Evolutionary conservation across 2,797 vertebrate genomes (phyloP), one percentile per base, ranked within the genome.

Genomic region (Enteromius fasciolatus): DNA sequence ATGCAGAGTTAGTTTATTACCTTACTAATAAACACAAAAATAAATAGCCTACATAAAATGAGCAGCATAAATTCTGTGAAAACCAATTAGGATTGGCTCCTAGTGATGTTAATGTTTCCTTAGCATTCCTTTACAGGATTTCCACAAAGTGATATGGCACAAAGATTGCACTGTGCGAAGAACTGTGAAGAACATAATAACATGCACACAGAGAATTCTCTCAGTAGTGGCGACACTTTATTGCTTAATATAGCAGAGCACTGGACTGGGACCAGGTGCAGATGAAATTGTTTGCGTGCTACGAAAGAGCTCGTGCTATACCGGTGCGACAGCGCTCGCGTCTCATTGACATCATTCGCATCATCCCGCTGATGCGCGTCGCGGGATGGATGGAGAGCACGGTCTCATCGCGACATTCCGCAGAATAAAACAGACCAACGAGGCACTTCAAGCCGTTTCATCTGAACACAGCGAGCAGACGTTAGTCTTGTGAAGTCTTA

Each of bases 341-440:
- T 75, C 70, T 80, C 70, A 12, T 50, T 80, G 69, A 84, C 83
- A 80, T 80, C 83, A 67, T 74, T 59, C 63, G 77, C 63, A 75
- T 36, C 33, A 44, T 75, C 39, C 59, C 48, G 77, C 69, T 48
- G 77, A 54, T 74, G 68, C 52, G 77, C 61, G 76, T 31, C 57
- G 48, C 59, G 72, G 70, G 68, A 74, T 46, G 70, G 48, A 59
- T 46, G 48, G 48, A 48, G 48, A 46, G 4, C 61, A 31, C 14
- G 46, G 33, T 12, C 33, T 66, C 69, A 7, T 52, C 44, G 57
- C 41, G 20, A 78, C 12, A 66, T 59, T 59, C 74, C 20, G 25
- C 39, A 36, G 75, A 78, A 28, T 57, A 68, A 80, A 77, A 18
- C 61, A 57, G 31, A 64, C 18, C 75, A 23, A 54, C 39, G 66